Percentiles rank a stretch among this genome's conserved stretches.
Conservation (phyloP, 2,888 invertebrate species). For the Catocala nupta region DNA sequence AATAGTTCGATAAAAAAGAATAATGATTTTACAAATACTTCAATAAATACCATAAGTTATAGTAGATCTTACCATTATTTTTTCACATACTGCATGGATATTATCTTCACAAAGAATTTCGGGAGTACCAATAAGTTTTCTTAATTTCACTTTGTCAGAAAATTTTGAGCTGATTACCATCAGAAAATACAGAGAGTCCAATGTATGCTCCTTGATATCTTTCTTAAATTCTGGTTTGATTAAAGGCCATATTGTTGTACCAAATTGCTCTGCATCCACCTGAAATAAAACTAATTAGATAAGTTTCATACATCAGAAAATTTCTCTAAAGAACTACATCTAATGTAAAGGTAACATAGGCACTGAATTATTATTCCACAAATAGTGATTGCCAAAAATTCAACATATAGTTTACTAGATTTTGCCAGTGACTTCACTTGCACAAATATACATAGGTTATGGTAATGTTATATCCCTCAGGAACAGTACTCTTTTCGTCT, state of each 20-base stretch:
- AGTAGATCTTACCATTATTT: slow-evolving; percentile 87
- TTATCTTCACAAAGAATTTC: slow-evolving; percentile 88
- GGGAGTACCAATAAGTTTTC: slow-evolving; percentile 85
- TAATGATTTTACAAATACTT: neutral
- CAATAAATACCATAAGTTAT: slow-evolving; percentile 13
- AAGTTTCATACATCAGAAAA: no score
- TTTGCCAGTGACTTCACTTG: no score
- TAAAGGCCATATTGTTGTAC: slow-evolving; percentile 87
- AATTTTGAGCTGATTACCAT: slow-evolving; percentile 77
- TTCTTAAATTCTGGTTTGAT: slow-evolving; percentile 88
- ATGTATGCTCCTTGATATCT: slow-evolving; percentile 88
- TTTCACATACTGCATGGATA: slow-evolving; percentile 84
- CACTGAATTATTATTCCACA: no score
- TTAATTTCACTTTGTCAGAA: slow-evolving; percentile 84
- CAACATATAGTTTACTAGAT: no score
- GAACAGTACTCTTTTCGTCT: no score
- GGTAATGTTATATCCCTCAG: no score
- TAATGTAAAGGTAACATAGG: no score
- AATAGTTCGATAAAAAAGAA: neutral
- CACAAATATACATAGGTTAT: no score
- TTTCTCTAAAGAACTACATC: no score
- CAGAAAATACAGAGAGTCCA: slow-evolving; percentile 90
- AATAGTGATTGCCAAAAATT: no score
- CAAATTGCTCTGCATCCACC: slow-evolving; percentile 86
- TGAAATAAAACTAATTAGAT: slow-evolving; percentile 55